These are phyloP conservation scores for Pampusana beccarii DNA, from an alignment of 2,113 vertebrate genomes.

Conservation along the genomic window DNA sequence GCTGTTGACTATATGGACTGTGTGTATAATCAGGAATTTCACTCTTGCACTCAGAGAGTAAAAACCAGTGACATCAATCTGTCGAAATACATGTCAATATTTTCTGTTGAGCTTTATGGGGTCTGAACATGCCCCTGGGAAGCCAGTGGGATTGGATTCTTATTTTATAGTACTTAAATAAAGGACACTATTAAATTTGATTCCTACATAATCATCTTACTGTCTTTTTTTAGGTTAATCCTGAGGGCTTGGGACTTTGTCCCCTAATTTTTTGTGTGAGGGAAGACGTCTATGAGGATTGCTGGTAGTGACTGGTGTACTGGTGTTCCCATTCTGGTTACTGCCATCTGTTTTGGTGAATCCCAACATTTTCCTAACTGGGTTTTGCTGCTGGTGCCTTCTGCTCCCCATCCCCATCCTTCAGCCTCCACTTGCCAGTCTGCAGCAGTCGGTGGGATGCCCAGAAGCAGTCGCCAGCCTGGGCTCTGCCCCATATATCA, in stretches of 20 bases:
- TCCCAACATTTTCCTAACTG: background rate
- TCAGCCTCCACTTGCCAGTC: background rate
- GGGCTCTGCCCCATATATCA: background rate
- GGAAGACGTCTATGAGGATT: accelerated
- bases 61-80: background rate
- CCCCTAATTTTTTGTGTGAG: background rate
- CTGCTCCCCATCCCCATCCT: background rate
- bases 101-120: background rate
- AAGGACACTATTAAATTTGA: background rate
- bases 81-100: background rate
- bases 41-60: background rate
- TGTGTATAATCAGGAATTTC: background rate
- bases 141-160: background rate
- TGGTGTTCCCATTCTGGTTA: background rate
- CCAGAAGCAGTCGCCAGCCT: background rate
- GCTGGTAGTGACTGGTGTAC: background rate
- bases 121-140: background rate
- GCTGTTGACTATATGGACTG: background rate
- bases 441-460: background rate
- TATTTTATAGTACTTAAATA: background rate
- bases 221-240: background rate
- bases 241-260: background rate
- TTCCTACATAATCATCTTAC: slow-evolving; percentile 1
- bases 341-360: background rate
- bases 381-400: background rate